Evolutionary conservation across 2,888 invertebrate species (phyloP).

Genomic region (Nomada fucata): DNA sequence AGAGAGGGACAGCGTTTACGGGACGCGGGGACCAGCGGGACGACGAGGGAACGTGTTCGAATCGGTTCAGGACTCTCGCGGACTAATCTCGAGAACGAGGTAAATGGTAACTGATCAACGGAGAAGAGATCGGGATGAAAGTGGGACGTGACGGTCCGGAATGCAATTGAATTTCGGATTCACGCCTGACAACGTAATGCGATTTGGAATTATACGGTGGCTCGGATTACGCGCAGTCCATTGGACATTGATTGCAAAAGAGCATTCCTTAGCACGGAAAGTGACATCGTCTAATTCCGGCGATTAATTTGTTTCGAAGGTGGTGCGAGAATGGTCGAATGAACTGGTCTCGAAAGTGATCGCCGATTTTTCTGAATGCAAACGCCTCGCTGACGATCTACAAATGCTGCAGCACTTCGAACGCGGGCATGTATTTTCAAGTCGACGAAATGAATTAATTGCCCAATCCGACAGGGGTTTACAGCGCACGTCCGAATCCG

Average conservation of each 20-base stretch:
- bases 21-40: neutral
- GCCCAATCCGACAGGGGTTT: neutral
- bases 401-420: too few species aligned
- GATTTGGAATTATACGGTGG: slow-evolving; percentile 11
- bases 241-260: neutral
- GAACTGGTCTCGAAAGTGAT: too few species aligned
- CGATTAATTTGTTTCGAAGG: neutral
- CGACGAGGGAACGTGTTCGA: slow-evolving; percentile 33
- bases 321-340: too few species aligned
- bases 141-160: slow-evolving; percentile 45
- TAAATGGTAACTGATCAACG: slow-evolving; percentile 61
- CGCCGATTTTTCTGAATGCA: neutral
- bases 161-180: slow-evolving; percentile 58
- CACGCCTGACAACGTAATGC: slow-evolving; percentile 39
- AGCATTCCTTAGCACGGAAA: neutral
- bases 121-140: slow-evolving; percentile 25
- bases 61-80: slow-evolving; percentile 38
- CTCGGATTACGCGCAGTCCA: neutral
- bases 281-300: neutral
- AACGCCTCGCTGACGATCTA: neutral
- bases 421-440: too few species aligned
- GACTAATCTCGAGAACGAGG: slow-evolving; percentile 57
- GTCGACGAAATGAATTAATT: neutral
- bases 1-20: neutral
- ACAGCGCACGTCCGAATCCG: neutral